Percentiles rank a stretch among this genome's conserved stretches.
These are phyloP conservation scores for Brachylomia viminalis DNA, from an alignment of 2,888 invertebrate species.

Conservation along the genomic window DNA sequence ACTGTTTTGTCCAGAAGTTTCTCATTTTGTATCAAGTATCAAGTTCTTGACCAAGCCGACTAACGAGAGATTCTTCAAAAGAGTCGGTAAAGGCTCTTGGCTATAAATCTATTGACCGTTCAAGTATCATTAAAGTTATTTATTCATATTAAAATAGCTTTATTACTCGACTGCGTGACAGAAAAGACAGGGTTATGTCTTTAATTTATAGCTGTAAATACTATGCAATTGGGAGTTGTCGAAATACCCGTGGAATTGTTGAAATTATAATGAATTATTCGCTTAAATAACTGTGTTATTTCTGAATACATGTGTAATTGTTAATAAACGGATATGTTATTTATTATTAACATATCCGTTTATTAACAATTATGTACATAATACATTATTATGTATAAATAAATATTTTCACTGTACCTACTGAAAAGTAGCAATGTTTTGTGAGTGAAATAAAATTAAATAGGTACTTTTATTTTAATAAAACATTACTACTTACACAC, in stretches of 20 bases:
- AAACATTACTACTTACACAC: not conserved
- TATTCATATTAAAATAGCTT: not conserved
- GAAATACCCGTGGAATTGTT: conserved; percentile 3
- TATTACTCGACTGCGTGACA: not conserved
- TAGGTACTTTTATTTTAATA: not conserved
- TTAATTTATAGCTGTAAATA: conserved; percentile 7
- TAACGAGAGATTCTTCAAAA: conserved; percentile 38
- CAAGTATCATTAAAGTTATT: not conserved
- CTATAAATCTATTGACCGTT: not conserved
- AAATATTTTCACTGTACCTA: not conserved
- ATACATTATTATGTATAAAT: not conserved
- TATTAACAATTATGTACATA: too few relatives aligned
- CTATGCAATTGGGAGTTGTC: not conserved
- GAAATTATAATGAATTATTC: conserved; percentile 23
- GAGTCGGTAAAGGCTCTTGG: conserved; percentile 32
- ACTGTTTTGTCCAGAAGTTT: conserved; percentile 8
- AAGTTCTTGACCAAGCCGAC: conserved; percentile 30
- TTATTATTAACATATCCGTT: too few relatives aligned
- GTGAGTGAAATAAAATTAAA: not conserved
- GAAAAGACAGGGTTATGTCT: not conserved
- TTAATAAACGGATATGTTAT: conserved; percentile 9
- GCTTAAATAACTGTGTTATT: conserved; percentile 11
- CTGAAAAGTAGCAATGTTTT: not conserved
- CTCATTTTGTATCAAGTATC: conserved; percentile 25
- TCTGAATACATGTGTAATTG: conserved; percentile 12